A percentile compares a stretch with the other conserved stretches of the same genome.
Evolutionary conservation across 2,113 vertebrate species (phyloP).

Genomic region (Girardinichthys multiradiatus): DNA sequence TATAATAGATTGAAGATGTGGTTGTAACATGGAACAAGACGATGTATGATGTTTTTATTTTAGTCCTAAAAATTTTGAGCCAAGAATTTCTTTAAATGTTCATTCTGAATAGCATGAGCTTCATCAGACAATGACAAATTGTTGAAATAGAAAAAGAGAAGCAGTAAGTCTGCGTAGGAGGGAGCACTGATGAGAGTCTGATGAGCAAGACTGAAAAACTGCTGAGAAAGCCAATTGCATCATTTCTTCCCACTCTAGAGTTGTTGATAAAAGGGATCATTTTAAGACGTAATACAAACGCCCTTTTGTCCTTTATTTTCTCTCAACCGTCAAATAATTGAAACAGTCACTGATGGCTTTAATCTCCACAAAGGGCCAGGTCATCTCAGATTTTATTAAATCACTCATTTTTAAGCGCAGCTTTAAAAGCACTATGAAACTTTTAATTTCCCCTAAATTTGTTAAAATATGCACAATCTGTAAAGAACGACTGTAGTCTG

Average conservation of each 20-base stretch:
- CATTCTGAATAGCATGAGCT: background rate
- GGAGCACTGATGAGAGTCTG: background rate
- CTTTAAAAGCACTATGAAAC: background rate
- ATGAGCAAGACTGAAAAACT: background rate
- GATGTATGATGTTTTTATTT: background rate
- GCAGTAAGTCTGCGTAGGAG: background rate
- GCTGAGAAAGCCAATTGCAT: conserved; percentile 3
- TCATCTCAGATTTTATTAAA: background rate
- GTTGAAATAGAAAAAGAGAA: background rate
- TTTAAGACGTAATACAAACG: background rate
- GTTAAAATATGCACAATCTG: conserved; percentile 33
- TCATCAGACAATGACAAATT: background rate
- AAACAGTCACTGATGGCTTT: background rate
- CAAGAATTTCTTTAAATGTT: background rate
- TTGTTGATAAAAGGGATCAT: background rate
- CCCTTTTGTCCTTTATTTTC: background rate
- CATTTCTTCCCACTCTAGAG: background rate
- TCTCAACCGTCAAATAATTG: background rate
- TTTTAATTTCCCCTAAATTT: conserved; percentile 15
- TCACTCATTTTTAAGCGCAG: no score
- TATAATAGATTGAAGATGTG: background rate
- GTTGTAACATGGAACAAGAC: background rate
- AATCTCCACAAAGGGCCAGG: background rate
- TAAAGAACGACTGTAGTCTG: conserved; percentile 48
- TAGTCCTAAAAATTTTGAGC: background rate